Conservation (phyloP, 2,888 invertebrate species). For the Sphecodes monilicornis region DNA sequence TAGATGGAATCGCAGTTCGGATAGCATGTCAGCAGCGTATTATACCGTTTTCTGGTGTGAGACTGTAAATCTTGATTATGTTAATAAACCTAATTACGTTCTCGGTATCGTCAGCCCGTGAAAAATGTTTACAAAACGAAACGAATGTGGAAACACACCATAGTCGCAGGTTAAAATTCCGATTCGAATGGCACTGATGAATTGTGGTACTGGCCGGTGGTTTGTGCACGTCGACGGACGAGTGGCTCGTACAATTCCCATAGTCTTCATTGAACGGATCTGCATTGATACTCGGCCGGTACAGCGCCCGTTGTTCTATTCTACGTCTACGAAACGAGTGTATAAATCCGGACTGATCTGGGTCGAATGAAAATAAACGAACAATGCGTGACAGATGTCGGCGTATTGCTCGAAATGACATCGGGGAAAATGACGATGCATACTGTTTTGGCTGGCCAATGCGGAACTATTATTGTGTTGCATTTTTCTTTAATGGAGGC, state of each 20-base stretch:
- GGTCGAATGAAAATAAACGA: slow-evolving; percentile 53
- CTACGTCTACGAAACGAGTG: slow-evolving; percentile 53
- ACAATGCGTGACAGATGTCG: slow-evolving; percentile 54
- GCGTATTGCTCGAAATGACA: slow-evolving; percentile 29
- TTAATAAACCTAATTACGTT: neutral
- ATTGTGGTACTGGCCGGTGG: slow-evolving; percentile 19
- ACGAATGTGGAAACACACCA: neutral
- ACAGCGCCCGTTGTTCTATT: slow-evolving; percentile 58
- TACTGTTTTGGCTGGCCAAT: slow-evolving; percentile 6
- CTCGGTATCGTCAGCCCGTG: neutral
- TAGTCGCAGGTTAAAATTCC: slow-evolving; percentile 32
- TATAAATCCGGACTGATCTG: slow-evolving; percentile 56
- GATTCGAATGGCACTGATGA: slow-evolving; percentile 14
- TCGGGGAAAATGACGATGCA: slow-evolving; percentile 23
- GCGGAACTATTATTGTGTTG: neutral
- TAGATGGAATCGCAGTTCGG: neutral
- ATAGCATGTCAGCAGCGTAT: neutral
- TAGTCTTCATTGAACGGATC: slow-evolving; percentile 52
- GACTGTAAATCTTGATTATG: slow-evolving; percentile 1
- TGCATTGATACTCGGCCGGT: slow-evolving; percentile 56
- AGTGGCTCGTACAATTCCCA: slow-evolving; percentile 48
- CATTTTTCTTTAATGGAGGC: neutral
- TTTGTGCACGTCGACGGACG: slow-evolving; percentile 30
- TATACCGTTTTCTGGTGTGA: neutral
- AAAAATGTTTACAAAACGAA: neutral